Percentiles rank a stretch among this genome's conserved stretches.
Evolutionary conservation across 2,888 invertebrate genomes (phyloP).

Genomic region (Apotomis turbidana): DNA sequence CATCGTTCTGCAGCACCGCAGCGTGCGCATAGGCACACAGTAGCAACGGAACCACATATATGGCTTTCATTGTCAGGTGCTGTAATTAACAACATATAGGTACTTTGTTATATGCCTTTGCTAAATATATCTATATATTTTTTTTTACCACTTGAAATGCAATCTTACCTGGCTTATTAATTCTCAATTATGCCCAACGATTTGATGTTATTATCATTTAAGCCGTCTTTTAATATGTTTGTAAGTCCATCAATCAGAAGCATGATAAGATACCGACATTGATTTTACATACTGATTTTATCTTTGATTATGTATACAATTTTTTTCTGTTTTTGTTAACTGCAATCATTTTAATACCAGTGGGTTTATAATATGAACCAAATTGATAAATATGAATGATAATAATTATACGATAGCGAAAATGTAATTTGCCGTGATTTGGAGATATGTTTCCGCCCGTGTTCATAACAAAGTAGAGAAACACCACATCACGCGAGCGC

Average conservation of each 20-base stretch:
- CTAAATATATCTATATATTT: not conserved
- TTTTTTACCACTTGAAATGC: too few relatives aligned
- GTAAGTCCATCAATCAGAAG: constrained; percentile 25
- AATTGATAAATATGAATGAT: too few relatives aligned
- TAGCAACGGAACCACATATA: constrained; percentile 23
- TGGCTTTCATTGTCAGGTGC: constrained; percentile 16
- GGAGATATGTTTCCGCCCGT: too few relatives aligned
- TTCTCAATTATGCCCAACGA: not conserved
- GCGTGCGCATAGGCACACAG: constrained; percentile 19
- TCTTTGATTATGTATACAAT: too few relatives aligned
- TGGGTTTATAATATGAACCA: too few relatives aligned
- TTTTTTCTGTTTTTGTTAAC: not conserved
- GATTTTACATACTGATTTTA: not conserved
- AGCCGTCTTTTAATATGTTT: constrained; percentile 25
- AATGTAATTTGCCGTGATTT: too few relatives aligned
- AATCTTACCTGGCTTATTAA: constrained; percentile 12
- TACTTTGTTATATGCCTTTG: too few relatives aligned
- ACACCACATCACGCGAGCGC: too few relatives aligned
- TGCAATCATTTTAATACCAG: not conserved
- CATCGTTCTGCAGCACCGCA: not conserved
- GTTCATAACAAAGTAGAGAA: too few relatives aligned
- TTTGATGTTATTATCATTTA: constrained; percentile 4
- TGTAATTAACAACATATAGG: not conserved
- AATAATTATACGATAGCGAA: too few relatives aligned
- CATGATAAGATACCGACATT: constrained; percentile 28